Evolutionary conservation across 2,113 vertebrate species (phyloP), one percentile per base, ranked within the genome.

Genomic region (Pampusana beccarii): DNA sequence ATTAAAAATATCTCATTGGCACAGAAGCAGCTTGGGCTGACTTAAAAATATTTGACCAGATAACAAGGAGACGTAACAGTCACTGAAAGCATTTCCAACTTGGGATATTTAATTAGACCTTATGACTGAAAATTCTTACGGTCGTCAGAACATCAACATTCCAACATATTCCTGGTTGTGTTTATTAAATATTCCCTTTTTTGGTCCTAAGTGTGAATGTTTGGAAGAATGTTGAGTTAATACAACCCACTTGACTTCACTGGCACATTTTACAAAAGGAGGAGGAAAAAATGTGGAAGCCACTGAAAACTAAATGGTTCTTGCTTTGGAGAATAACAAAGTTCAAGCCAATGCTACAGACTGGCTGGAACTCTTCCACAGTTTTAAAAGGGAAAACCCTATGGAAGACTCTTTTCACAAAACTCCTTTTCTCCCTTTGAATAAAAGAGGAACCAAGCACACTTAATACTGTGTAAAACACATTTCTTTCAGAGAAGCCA

Each of bases 171-270:
- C 74, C 56, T 82, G 33, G 78, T 93, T 80, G 60, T 88, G 78
- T 86, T 93, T 96, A 88, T 93, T 86, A 93, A 90, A 87, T 92
- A 91, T 93, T 96, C 88, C 95, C 94, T 91, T 97, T 97, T 97
- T 96, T 93, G 95, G 95, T 92, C 83, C 69, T 96, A 72, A 86
- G 80, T 82, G 88, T 85, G 77, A 93, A 91, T 66, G 73, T 81
- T 95, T 95, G 73, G 53, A 88, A 97, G 92, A 91, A 92, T 72
- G 69, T 62, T 93, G 48, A 80, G 57, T 77, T 93, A 92, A 96
- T 91, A 56, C 82, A 94, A 97, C 53, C 78, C 88, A 86, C 88
- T 92, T 96, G 90, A 93, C 93, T 93, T 90, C 70, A 84, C 73
- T 94, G 92, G 90, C 82, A 93, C 48, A 46, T 90, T 62, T 95